Evolutionary conservation across 2,113 vertebrate species (phyloP).

Genomic region (Rhagologus leucostigma): DNA sequence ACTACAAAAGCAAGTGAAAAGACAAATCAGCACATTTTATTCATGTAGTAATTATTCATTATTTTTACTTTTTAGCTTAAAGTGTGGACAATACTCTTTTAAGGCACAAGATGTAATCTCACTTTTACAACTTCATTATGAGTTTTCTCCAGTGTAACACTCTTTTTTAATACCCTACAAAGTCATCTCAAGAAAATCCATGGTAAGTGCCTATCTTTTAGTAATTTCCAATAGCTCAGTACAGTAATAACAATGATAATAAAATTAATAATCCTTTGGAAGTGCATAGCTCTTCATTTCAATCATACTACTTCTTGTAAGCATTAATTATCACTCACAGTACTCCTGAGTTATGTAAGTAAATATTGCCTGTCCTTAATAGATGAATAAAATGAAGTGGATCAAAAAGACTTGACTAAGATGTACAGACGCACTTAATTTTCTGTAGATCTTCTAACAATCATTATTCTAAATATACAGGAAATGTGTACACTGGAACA

Average conservation of each 20-base stretch:
- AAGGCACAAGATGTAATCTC: not conserved
- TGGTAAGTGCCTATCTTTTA: not conserved
- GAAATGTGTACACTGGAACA: not conserved
- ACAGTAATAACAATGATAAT: not conserved
- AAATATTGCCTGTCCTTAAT: conserved; percentile 37
- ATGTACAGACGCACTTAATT: not conserved
- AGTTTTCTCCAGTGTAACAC: not conserved
- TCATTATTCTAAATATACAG: not conserved
- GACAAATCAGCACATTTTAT: not conserved
- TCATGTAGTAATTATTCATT: not conserved
- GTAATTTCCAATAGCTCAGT: conserved; percentile 18
- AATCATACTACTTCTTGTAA: not conserved
- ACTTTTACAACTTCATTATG: conserved; percentile 21
- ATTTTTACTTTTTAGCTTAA: not conserved
- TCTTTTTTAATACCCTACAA: conserved; percentile 22
- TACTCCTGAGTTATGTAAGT: conserved; percentile 16
- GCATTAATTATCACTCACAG: not conserved
- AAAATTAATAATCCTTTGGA: conserved; percentile 47
- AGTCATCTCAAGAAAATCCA: conserved; percentile 36
- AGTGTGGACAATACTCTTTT: not conserved
- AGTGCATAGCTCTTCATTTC: conserved; percentile 4
- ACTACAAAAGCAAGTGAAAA: not conserved
- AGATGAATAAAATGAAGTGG: not conserved
- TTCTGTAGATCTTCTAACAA: not conserved
- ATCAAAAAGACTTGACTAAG: not conserved